Base-by-base conservation (phyloP, 1,140 invertebrate genomes). In the Drosophila yakuba region DNA sequence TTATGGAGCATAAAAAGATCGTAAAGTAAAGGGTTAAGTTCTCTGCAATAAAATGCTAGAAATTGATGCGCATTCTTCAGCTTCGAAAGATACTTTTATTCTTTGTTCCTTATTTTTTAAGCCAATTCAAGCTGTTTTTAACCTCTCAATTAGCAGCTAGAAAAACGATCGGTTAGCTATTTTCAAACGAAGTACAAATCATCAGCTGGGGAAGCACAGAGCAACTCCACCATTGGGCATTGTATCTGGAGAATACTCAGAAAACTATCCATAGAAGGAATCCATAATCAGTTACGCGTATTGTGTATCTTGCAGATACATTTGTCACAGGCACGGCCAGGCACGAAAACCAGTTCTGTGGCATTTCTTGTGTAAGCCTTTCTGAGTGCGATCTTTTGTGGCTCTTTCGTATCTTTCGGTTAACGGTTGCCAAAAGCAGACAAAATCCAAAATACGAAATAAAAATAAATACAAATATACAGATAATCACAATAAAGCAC, bases 281-380 rank as follows among this genome's bases (percentile, higher is more conserved):
- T 28, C 28, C 67, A 47, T 57, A 68, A 68, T 71, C 48, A 69
- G 67, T 25, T 5, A 54, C 50, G 67, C 35, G 54, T 47, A 55
- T 67, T 69, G 66, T 69, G 66, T 69, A 71, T 71, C 63, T 68
- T 48, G 41, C 67, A 56, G 63, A 71, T 71, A 71, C 67, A 68
- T 71, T 71, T 71, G 67, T 71, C 67, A 71, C 67, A 54, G 35
- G 41, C 67, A 71, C 67, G 41, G 38, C 36, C 64, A 48, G 67
- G 66, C 67, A 71, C 67, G 52, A 17, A 71, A 71, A 71, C 67
- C 67, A 57, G 67, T 71, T 71, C 44, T 41, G 64, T 48, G 67
- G 67, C 67, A 71, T 71, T 71, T 71, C 67, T 71, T 58, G 64
- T 71, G 67, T 71, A 71, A 71, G 67, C 51, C 64, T 57, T 68